Evolutionary conservation across 2,888 invertebrate genomes (phyloP), one percentile per base, ranked within the genome.

Genomic region (Trissolcus japonicus): DNA sequence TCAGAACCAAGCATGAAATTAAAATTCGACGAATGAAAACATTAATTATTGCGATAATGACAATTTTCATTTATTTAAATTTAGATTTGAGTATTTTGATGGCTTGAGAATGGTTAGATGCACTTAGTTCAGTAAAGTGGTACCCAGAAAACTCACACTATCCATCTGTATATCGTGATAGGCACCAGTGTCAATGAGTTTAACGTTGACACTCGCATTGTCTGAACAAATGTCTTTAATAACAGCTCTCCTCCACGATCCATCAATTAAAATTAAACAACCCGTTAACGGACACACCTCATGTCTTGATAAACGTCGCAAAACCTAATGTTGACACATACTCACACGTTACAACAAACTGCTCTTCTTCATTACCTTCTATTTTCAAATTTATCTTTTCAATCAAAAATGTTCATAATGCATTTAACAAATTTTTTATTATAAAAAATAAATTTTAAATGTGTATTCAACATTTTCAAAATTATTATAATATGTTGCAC

Each of bases 131-230:
- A 46, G 9, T 25, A 2, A 51, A 17, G 29, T 40, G 19, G 19
- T 40, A 55, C 60, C 65, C 59, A 56, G 50, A 63, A 83, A 84
- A 88, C 88, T 88, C 87, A 88, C 88, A 69, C 83, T 81, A 68
- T 87, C 81, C 81, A 85, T 80, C 69, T 82, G 79, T 77, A 86
- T 81, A 67, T 81, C 83, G 80, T 84, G 82, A 78, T 81, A 82
- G 40, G 82, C 86, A 83, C 88, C 88, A 65, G 87, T 87, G 84
- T 88, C 88, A 83, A 88, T 87, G 78, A 87, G 81, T 79, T 85
- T 86, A 82, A 88, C 82, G 66, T 83, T 80, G 81, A 83, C 83
- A 61, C 81, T 80, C 56, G 81, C 71, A 46, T 82, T 79, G 65
- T 80, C 80, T 79, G 82, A 82, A 81, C 81, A 83, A 80, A 80